These are phyloP conservation scores for Eumacrocentrus americanus DNA, from an alignment of 2,888 invertebrate genomes.

Conservation along the genomic window DNA sequence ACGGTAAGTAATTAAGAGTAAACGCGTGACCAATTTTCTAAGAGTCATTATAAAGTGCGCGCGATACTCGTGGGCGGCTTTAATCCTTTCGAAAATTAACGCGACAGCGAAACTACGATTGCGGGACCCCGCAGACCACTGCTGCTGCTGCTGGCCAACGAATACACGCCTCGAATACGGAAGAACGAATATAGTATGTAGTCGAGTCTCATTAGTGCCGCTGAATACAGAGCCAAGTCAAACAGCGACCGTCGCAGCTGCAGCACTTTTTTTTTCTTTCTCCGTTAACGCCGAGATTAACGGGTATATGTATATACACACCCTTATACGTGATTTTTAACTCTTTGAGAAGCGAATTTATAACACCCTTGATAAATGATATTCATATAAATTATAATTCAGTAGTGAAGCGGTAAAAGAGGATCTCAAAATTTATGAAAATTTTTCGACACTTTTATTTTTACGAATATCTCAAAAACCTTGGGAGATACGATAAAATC, in stretches of 20 bases:
- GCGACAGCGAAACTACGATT: slow-evolving; percentile 13
- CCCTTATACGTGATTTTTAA: not conserved
- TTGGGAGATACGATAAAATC: too few species aligned
- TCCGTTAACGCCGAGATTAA: too few species aligned
- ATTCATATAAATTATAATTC: too few species aligned
- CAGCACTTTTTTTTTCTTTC: slow-evolving; percentile 13
- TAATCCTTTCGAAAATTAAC: slow-evolving; percentile 19
- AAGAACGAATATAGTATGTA: not conserved
- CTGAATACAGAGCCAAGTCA: slow-evolving; percentile 14
- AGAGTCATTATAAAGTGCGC: not conserved
- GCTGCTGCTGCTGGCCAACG: not conserved
- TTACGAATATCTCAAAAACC: too few species aligned
- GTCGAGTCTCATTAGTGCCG: slow-evolving; percentile 18
- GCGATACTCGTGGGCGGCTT: not conserved
- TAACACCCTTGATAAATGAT: too few species aligned
- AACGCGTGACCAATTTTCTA: slow-evolving; percentile 1
- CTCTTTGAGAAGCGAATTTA: too few species aligned
- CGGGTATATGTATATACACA: not conserved
- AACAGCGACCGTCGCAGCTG: slow-evolving; percentile 9
- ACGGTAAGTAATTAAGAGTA: not conserved
- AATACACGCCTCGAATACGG: slow-evolving; percentile 4
- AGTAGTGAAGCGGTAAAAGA: too few species aligned
- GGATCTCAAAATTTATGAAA: too few species aligned
- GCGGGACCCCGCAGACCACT: slow-evolving; percentile 7
- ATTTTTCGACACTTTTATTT: too few species aligned